Conservation (phyloP, 2,797 vertebrate genomes). For the Perodicticus potto region DNA sequence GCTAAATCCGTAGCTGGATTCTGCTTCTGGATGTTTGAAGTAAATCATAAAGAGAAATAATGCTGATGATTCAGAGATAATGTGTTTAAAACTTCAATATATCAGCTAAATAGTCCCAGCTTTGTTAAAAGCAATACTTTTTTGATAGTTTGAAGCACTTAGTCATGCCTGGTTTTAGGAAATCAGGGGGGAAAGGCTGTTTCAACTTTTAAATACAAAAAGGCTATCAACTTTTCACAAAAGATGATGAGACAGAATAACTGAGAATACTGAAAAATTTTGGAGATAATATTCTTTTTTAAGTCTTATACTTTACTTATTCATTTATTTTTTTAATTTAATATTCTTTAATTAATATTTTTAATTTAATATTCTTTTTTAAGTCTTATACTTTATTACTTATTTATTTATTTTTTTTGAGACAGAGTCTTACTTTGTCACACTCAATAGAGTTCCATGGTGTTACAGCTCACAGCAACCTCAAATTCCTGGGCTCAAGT, state of each 20-base stretch:
- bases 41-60: conserved; percentile 55
- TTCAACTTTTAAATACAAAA: not conserved
- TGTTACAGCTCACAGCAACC: no score
- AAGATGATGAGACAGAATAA: not conserved
- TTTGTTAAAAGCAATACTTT: conserved; percentile 28
- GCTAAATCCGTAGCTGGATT: conserved; percentile 3
- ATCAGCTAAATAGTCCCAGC: not conserved
- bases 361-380: no score
- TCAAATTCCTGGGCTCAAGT: no score
- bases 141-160: not conserved
- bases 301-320: not conserved
- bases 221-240: not conserved
- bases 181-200: not conserved
- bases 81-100: conserved; percentile 9
- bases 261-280: not conserved
- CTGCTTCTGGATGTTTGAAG: not conserved
- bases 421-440: no score
- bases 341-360: no score
- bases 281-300: not conserved
- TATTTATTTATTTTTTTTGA: no score
- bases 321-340: no score
- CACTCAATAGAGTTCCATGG: no score
- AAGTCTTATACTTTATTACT: no score
- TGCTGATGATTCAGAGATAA: not conserved
- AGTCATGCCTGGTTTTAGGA: not conserved